phyloP scores from a whole-genome alignment of 2,888 invertebrate species.

The Chesias legatella region DNA sequence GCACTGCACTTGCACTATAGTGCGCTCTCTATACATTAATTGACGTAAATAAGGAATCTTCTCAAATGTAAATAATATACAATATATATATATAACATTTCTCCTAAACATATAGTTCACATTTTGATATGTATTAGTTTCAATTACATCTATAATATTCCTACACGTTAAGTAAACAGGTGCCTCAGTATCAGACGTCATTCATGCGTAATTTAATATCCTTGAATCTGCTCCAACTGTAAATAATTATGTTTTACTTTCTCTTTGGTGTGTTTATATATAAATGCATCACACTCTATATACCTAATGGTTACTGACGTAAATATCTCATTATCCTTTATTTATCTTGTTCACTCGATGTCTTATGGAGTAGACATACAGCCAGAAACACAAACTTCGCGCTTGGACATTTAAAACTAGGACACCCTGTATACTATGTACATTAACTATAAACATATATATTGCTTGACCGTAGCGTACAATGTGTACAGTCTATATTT shows the following conservation, averaged over 20 bases:
- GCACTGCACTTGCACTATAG: constrained; percentile 38
- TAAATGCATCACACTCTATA: no score
- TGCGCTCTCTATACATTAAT: constrained; percentile 64
- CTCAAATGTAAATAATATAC: constrained; percentile 44
- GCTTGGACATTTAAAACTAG: no score
- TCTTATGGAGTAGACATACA: no score
- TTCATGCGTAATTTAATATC: no score
- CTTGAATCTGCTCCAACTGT: no score
- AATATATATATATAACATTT: constrained; percentile 40
- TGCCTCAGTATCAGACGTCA: no score
- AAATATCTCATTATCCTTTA: no score
- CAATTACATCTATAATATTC: constrained; percentile 35
- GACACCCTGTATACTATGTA: constrained; percentile 42
- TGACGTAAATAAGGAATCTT: constrained; percentile 79
- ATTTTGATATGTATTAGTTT: constrained; percentile 72
- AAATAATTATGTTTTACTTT: no score
- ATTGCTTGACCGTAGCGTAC: constrained; percentile 46
- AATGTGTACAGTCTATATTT: neutral
- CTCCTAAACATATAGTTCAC: constrained; percentile 58
- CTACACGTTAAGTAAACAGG: constrained; percentile 32
- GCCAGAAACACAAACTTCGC: no score
- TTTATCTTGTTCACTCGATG: no score
- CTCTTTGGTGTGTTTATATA: no score
- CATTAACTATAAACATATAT: constrained; percentile 44
- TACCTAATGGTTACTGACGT: no score